These are phyloP conservation scores for Pseudococcus longispinus DNA, from an alignment of 2,888 invertebrate genomes.

Conservation along the genomic window DNA sequence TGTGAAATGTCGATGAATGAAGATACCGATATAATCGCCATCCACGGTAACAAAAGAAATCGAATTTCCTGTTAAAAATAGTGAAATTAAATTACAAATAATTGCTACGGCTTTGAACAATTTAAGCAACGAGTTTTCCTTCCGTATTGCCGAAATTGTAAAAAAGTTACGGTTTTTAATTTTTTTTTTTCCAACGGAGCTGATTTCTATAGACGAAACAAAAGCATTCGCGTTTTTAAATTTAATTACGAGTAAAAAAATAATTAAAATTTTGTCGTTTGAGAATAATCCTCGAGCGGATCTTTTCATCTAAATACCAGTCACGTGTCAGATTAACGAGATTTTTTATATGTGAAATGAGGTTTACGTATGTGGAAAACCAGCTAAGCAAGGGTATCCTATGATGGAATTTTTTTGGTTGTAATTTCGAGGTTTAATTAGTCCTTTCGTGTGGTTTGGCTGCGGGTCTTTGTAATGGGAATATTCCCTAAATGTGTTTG, in stretches of 20 bases:
- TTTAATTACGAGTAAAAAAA: not conserved
- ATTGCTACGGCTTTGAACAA: not conserved
- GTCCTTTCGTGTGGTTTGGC: no score
- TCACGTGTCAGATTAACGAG: slow-evolving; percentile 28
- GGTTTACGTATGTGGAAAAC: not conserved
- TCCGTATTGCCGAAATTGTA: not conserved
- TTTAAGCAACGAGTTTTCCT: not conserved
- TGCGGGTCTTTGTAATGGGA: no score
- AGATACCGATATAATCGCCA: slow-evolving; percentile 71
- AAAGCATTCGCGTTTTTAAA: not conserved
- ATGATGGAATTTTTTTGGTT: not conserved
- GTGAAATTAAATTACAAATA: slow-evolving; percentile 17
- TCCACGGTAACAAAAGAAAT: slow-evolving; percentile 77
- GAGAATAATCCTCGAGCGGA: not conserved
- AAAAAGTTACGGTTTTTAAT: not conserved
- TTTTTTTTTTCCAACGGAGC: not conserved
- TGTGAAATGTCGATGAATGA: slow-evolving; percentile 74
- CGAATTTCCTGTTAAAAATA: slow-evolving; percentile 70
- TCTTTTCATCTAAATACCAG: not conserved
- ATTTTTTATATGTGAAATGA: not conserved
- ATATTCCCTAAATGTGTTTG: no score
- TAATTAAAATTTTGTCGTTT: slow-evolving; percentile 9
- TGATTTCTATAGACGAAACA: not conserved
- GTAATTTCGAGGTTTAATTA: not conserved
- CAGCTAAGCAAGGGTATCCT: not conserved